These are phyloP conservation scores for Misgurnus mizolepis DNA, from an alignment of 2,113 vertebrate species.

Conservation along the genomic window DNA sequence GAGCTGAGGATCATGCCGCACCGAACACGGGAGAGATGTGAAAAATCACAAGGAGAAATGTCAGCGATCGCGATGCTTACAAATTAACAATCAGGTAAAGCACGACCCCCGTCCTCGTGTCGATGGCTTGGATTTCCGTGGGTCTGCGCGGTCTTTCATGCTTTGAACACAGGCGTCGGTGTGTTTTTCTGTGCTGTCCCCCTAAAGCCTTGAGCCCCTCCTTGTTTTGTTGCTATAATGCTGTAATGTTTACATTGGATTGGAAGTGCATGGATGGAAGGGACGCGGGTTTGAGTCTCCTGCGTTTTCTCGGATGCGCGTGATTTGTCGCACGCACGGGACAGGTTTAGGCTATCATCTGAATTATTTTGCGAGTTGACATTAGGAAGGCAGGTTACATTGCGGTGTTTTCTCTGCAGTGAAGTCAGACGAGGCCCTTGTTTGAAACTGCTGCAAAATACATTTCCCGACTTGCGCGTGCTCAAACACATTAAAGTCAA, in stretches of 20 bases:
- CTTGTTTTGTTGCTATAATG: constrained; percentile 74
- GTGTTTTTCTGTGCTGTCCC: constrained; percentile 28
- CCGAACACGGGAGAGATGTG: constrained; percentile 74
- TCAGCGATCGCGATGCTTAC: constrained; percentile 70
- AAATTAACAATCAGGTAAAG: constrained; percentile 79
- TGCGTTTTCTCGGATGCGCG: constrained; percentile 18
- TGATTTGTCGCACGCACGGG: constrained; percentile 7
- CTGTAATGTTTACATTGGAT: constrained; percentile 77
- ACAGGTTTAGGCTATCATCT: not conserved
- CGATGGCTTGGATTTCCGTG: constrained; percentile 28
- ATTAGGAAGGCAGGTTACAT: constrained; percentile 24
- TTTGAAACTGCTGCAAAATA: constrained; percentile 14
- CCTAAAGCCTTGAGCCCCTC: constrained; percentile 74
- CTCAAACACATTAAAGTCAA: not conserved
- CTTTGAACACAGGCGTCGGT: constrained; percentile 1
- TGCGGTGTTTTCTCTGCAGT: constrained; percentile 54
- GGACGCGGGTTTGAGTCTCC: constrained; percentile 20
- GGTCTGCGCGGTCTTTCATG: constrained; percentile 14
- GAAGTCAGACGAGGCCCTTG: constrained; percentile 24
- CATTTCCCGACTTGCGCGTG: not conserved
- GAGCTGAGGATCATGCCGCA: constrained; percentile 74
- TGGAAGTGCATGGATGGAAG: constrained; percentile 49
- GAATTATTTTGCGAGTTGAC: not conserved
- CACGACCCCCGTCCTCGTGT: constrained; percentile 47
- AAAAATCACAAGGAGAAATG: constrained; percentile 65